These are phyloP conservation scores for Leptopilina myrica DNA, from an alignment of 2,888 invertebrate species.

Conservation along the genomic window DNA sequence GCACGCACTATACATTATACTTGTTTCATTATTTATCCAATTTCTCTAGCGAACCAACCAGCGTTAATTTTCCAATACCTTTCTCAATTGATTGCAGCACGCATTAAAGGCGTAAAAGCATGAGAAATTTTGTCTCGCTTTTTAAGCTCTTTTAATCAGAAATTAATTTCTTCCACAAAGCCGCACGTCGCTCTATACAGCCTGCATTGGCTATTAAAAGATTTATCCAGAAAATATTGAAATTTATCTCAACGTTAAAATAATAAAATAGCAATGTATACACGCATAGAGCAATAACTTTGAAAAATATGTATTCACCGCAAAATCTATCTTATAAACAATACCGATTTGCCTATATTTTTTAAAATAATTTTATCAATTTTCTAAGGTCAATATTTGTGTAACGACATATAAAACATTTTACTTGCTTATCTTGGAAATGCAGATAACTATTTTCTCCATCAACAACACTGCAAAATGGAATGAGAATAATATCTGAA, in stretches of 20 bases:
- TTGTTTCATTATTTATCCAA: slow-evolving; percentile 36
- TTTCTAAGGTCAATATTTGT: not conserved
- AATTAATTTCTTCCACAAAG: slow-evolving; percentile 26
- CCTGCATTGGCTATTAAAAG: not conserved
- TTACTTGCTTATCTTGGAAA: not conserved
- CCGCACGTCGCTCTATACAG: not conserved
- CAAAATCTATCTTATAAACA: not conserved
- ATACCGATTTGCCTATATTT: no score
- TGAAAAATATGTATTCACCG: no score
- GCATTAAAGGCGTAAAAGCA: not conserved
- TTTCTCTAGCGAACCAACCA: slow-evolving; percentile 4
- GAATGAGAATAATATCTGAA: slow-evolving; percentile 18
- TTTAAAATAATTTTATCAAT: not conserved
- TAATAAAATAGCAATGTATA: no score
- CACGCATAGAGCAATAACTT: no score
- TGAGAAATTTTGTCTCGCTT: slow-evolving; percentile 20
- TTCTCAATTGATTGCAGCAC: not conserved
- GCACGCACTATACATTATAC: slow-evolving; percentile 35
- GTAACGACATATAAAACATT: not conserved
- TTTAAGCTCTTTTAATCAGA: not conserved
- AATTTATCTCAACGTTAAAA: slow-evolving; percentile 6
- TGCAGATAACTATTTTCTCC: slow-evolving; percentile 27
- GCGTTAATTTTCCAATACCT: slow-evolving; percentile 35
- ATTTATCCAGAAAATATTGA: slow-evolving; percentile 1
- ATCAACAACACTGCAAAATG: slow-evolving; percentile 1